Conservation (phyloP, 1,140 invertebrate species). For the Drosophila tristis region DNA sequence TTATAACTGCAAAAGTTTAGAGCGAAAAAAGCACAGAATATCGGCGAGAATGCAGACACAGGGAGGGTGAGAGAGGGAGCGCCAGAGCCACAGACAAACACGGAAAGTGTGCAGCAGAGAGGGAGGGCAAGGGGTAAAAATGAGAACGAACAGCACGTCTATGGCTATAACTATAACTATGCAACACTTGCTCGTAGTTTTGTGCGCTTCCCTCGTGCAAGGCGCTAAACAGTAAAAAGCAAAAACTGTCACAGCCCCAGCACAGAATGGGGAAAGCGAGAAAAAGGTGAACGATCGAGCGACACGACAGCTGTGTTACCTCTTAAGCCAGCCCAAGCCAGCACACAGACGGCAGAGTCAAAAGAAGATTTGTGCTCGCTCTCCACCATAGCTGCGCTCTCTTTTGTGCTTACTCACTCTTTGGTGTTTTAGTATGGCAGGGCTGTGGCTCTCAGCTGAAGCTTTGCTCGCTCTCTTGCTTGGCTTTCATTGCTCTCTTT, state of each 20-base stretch:
- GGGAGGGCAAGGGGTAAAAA: conserved; percentile 4
- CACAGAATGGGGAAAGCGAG: conserved; percentile 16
- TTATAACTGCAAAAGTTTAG: conserved; percentile 66
- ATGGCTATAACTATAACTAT: conserved; percentile 53
- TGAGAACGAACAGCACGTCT: conserved; percentile 41
- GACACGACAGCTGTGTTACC: conserved; percentile 13
- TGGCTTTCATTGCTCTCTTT: no score
- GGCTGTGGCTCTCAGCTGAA: no score
- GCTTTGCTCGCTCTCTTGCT: no score
- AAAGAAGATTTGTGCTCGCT: no score
- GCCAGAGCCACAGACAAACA: no score
- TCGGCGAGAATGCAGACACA: neutral
- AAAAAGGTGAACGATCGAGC: conserved; percentile 16
- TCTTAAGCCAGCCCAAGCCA: no score
- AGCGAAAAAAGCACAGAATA: conserved; percentile 25
- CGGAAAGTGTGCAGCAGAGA: neutral
- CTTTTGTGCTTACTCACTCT: no score
- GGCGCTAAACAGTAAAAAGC: conserved; percentile 51
- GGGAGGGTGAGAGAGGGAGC: neutral
- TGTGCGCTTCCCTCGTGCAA: conserved; percentile 28
- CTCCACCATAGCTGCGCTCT: no score
- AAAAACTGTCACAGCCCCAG: conserved; percentile 43
- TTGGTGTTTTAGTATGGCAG: no score
- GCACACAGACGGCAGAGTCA: no score
- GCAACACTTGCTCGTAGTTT: conserved; percentile 59